Evolutionary conservation across 35 echinoderm and acorn worm species (phyloP).

Genomic region (Stichopus chloronotus): DNA sequence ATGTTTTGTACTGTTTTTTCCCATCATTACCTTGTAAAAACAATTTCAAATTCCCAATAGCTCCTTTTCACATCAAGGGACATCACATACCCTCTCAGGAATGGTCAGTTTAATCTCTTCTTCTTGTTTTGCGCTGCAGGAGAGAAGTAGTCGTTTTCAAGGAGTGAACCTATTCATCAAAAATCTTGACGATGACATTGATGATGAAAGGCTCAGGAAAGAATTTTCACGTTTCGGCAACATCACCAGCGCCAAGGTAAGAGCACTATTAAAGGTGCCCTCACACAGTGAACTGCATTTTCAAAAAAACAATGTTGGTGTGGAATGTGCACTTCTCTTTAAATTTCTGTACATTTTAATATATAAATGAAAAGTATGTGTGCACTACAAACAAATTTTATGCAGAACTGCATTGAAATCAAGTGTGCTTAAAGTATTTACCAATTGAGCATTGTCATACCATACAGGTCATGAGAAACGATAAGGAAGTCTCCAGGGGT

Average conservation of each 20-base stretch:
- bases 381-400: background rate
- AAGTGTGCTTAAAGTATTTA: background rate
- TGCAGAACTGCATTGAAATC: background rate
- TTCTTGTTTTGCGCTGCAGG: conserved; percentile 25
- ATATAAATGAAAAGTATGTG: no score
- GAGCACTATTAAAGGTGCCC: background rate
- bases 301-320: background rate
- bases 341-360: background rate
- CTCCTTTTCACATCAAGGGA: background rate
- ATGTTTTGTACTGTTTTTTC: no score
- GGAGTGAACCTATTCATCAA: conserved; percentile 98
- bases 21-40: background rate
- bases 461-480: conserved; percentile 85
- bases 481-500: conserved; percentile 69
- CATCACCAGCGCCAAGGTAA: conserved; percentile 97
- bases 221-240: conserved; percentile 92
- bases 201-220: conserved; percentile 86
- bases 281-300: background rate
- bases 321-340: background rate
- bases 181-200: conserved; percentile 95
- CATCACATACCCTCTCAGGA: no score
- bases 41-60: background rate
- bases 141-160: conserved; percentile 87
- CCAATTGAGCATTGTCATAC: background rate
- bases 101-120: background rate